Evolutionary conservation across 2,797 vertebrate species (phyloP), one percentile per base, ranked within the genome.

Genomic region (Atherinosoma microstoma): DNA sequence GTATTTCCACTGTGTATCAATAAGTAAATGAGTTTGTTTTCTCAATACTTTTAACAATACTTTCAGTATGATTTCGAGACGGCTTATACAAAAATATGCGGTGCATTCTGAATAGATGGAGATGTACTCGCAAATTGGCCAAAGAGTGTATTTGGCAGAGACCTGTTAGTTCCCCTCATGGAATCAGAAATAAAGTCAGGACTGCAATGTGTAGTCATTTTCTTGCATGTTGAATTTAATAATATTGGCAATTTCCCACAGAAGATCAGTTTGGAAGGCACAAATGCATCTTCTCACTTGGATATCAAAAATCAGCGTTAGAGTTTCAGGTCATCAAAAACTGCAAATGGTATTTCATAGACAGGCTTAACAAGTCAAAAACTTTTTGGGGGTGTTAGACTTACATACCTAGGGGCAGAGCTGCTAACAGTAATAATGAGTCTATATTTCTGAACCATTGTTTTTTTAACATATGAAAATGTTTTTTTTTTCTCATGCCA

Each of bases 131-230:
- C 56, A 58, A 70, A 51, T 67, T 57, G 16, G 58, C 11, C 54
- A 8, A 35, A 35, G n/a, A 58, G 34, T 74, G 12, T 49, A n/a
- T 71, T 78, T 64, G 30, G 67, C 35, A 57, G 51, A 73, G 54
- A 64, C 59, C 51, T 57, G 30, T 49, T 4, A 58, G 36, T 75
- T 67, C 35, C 36, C 38, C 74, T 65, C 16, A 4, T 45, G 32
- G 61, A 74, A 76, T 84, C 54, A 71, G 57, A 80, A 71, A 68
- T 73, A 42, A 49, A 83, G 58, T 42, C 38, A 27, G 18, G 40
- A 35, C 45, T 62, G 38, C 40, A 35, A 80, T 61, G 72, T 70
- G 36, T 76, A 30, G 67, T 69, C 20, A 77, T 74, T 83, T 85
- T 75, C 60, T 70, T 65, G 42, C 34, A 61, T 1, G 1, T 62